Evolutionary conservation across 2,797 vertebrate species (phyloP), one percentile per base, ranked within the genome.

Genomic region (Nothura maculosa): DNA sequence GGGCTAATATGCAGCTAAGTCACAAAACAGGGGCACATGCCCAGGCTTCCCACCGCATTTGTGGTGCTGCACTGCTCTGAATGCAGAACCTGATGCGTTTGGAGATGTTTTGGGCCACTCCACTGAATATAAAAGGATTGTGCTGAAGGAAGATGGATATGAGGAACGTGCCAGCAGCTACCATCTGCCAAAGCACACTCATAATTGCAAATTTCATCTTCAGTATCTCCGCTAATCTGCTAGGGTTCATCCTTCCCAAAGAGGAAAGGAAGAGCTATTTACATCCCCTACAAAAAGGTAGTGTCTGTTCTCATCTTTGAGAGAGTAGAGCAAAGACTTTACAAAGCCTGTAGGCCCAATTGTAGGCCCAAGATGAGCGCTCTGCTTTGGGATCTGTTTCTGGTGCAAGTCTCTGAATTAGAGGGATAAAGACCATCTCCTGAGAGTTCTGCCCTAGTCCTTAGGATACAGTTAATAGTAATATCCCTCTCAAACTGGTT

Each of bases 301-400:
- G 16, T 40, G 48, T 42, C 67, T 81, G 55, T 25, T 9, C 27
- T 73, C 58, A 57, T 52, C 78, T 81, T 75, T 84, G 84, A 61
- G 67, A 91, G 81, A 86, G 67, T 70, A 91, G 60, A 84, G 43
- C 93, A 94, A 90, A 93, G 52, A 47, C 63, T 47, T 48, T 60
- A 43, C 70, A 92, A 81, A 90, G 50, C 34, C 48, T 25, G 22
- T 10, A 15, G 45, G 40, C 40, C 79, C 30, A 70, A 28, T 25
- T 50, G 22, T 10, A 15, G 45, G 40, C 45, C 76, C 30, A 73
- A n/a, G 55, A 81, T 1, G 14, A 45, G 47, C 75, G 43, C 63
- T 79, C 34, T 54, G n/a, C 32, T 86, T 64, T 86, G 50, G 30
- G 45, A 4, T 76, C 69, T 86, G 63, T 79, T 62, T 77, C 64